Percentiles rank a stretch among this genome's conserved stretches.
Evolutionary conservation across 2,888 invertebrate species (phyloP).

Genomic region (Apodemia duryi): DNA sequence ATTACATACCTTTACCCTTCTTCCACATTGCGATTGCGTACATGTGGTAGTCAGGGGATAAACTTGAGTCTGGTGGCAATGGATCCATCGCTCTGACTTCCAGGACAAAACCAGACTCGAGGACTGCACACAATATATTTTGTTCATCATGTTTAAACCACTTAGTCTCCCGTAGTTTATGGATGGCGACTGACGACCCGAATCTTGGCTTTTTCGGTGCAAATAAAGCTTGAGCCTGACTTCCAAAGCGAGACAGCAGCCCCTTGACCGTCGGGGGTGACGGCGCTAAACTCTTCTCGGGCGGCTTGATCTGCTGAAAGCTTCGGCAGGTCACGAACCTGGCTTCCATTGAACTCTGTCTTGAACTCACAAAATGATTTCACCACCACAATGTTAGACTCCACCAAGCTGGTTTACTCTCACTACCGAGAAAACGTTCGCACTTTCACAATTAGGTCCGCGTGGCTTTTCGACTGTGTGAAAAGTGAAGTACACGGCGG

Average conservation of each 20-base stretch:
- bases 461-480: constrained; percentile 51
- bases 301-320: constrained; percentile 77
- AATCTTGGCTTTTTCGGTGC: constrained; percentile 76
- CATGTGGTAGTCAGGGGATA: constrained; percentile 78
- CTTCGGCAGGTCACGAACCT: constrained; percentile 79
- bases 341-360: constrained; percentile 78
- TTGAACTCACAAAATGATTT: constrained; percentile 57
- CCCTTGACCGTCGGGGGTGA: constrained; percentile 73
- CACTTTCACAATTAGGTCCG: constrained; percentile 75
- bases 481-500: constrained; percentile 55
- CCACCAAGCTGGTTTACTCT: constrained; percentile 51
- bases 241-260: constrained; percentile 76
- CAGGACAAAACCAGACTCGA: constrained; percentile 85
- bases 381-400: constrained; percentile 49
- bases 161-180: constrained; percentile 85
- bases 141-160: constrained; percentile 86
- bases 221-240: constrained; percentile 75
- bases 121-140: constrained; percentile 84
- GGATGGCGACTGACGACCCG: constrained; percentile 84
- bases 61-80: constrained; percentile 61
- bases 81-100: constrained; percentile 79
- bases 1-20: constrained; percentile 82
- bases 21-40: constrained; percentile 86
- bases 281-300: constrained; percentile 73
- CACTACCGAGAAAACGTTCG: constrained; percentile 63